These are phyloP conservation scores for Nothocercus nigrocapillus DNA, from an alignment of 2,113 vertebrate genomes.

Conservation along the genomic window DNA sequence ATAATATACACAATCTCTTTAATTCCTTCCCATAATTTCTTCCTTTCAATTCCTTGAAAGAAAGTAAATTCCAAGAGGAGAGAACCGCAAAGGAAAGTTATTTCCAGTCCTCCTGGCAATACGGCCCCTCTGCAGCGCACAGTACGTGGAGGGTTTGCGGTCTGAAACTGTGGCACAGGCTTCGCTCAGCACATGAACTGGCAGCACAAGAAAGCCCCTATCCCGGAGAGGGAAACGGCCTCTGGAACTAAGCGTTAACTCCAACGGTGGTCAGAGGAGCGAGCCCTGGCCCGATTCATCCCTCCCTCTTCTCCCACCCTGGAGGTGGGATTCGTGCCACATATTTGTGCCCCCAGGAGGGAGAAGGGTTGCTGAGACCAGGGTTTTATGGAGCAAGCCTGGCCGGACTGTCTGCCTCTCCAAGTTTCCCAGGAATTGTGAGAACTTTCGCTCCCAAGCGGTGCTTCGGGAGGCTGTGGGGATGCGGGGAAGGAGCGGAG, in stretches of 20 bases:
- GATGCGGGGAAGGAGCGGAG: neutral
- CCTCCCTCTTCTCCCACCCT: neutral
- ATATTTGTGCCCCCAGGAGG: slow-evolving; percentile 40
- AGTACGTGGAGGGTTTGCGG: neutral
- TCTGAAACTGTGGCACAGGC: neutral
- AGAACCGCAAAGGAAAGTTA: neutral
- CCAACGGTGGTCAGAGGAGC: neutral
- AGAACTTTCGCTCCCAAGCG: slow-evolving; percentile 27
- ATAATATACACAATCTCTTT: neutral
- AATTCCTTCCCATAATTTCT: neutral
- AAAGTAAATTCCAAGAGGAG: neutral
- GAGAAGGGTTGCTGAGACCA: neutral
- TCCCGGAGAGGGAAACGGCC: neutral
- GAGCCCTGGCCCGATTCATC: neutral
- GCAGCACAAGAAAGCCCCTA: neutral
- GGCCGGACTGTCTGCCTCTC: neutral
- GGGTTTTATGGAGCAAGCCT: slow-evolving; percentile 7
- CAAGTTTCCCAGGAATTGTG: slow-evolving; percentile 40
- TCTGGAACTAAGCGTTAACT: neutral
- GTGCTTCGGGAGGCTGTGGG: neutral
- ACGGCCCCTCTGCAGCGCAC: neutral
- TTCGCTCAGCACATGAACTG: neutral
- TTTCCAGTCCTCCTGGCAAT: neutral
- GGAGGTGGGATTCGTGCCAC: slow-evolving; percentile 22
- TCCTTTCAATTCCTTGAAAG: neutral